Evolutionary conservation across 2,113 vertebrate species (phyloP).

Genomic region (Pithys albifrons): DNA sequence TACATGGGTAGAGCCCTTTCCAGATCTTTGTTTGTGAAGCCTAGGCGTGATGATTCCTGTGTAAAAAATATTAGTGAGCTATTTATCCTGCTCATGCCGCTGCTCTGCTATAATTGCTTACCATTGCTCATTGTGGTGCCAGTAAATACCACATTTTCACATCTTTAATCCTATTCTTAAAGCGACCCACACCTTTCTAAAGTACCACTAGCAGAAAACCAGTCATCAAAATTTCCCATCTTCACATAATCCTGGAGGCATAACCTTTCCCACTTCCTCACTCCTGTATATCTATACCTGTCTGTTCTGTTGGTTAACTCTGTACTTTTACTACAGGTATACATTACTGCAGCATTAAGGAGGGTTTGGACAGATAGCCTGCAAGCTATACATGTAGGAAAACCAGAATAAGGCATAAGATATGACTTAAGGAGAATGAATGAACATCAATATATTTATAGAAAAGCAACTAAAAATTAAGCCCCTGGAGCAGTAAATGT

Average conservation of each 20-base stretch:
- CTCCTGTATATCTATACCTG: not conserved
- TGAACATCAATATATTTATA: not conserved
- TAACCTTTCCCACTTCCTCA: not conserved
- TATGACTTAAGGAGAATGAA: not conserved
- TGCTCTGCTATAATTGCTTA: not conserved
- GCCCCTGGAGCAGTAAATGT: not conserved
- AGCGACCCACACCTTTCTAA: not conserved
- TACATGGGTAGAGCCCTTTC: too few species aligned
- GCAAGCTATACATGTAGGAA: not conserved
- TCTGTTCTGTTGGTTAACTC: not conserved
- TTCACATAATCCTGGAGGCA: not conserved
- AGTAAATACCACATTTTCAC: not conserved
- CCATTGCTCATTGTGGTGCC: not conserved
- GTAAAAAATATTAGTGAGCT: not conserved
- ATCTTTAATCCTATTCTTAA: not conserved
- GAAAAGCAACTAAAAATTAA: not conserved
- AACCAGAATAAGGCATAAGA: not conserved
- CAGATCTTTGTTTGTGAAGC: too few species aligned
- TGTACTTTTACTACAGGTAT: not conserved
- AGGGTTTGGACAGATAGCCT: not conserved
- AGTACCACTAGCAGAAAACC: not conserved
- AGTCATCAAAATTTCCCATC: not conserved
- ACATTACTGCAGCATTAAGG: not conserved
- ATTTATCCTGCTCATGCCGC: not conserved
- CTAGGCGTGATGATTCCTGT: too few species aligned